Percentiles rank a stretch among this genome's conserved stretches.
phyloP scores from a whole-genome alignment of 2,113 vertebrate genomes.

The Lepus americanus region DNA sequence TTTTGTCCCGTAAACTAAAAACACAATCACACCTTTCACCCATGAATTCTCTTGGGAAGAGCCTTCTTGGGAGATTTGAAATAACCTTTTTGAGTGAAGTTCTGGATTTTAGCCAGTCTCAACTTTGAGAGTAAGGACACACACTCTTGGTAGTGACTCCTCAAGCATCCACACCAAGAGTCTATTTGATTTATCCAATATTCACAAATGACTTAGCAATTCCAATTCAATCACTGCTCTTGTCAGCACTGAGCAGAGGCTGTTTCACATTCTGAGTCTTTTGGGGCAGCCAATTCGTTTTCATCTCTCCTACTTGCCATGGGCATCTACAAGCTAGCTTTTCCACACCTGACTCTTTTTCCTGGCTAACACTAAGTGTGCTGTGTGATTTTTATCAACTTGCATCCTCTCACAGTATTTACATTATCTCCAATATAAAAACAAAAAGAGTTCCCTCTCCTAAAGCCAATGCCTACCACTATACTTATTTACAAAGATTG shows the following conservation, averaged over 20 bases:
- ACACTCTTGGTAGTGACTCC: slow-evolving; percentile 72
- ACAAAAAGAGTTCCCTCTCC: not conserved
- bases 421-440: not conserved
- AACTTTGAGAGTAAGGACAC: slow-evolving; percentile 73
- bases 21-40: slow-evolving; percentile 19
- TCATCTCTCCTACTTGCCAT: not conserved
- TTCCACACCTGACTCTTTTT: not conserved
- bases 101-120: slow-evolving; percentile 76
- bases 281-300: slow-evolving; percentile 66
- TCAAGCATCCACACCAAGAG: slow-evolving; percentile 72
- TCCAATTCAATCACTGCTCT: slow-evolving; percentile 79
- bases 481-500: slow-evolving; percentile 1
- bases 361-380: not conserved
- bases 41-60: slow-evolving; percentile 43
- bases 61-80: slow-evolving; percentile 62
- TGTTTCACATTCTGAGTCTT: not conserved
- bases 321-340: not conserved
- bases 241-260: slow-evolving; percentile 38
- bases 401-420: not conserved
- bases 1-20: not conserved
- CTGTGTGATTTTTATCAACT: not conserved
- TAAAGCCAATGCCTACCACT: not conserved
- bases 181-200: slow-evolving; percentile 79
- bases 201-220: slow-evolving; percentile 78
- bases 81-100: slow-evolving; percentile 78